Base-by-base conservation (phyloP, 2,888 invertebrate genomes). In the Clostera curtula region DNA sequence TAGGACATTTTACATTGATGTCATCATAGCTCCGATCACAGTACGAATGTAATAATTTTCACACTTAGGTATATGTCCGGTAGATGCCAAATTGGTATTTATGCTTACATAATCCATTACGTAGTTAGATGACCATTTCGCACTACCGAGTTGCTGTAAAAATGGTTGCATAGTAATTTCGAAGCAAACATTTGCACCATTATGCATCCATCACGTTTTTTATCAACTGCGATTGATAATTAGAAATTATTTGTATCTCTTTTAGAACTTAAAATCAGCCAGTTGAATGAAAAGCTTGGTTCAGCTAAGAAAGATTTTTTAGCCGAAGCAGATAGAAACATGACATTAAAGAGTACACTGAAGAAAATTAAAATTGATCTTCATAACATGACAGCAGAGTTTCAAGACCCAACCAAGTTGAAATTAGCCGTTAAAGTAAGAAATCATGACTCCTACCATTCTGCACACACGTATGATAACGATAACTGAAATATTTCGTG, bases 361-460 rank as follows among this genome's bases (percentile, higher is more conserved):
- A 89, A 90, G 45, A 88, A 88, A 51, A 92, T 97, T 38, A 90
- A 93, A 63, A 89, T 90, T 24, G 96, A 96, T 51, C 85, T 97
- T 25, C 91, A 92, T 52, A 87, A 91, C 38, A 90, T 93, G 57
- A 91, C 93, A 4, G 89, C 89, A 0, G 87, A 90, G 38, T 88
- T 95, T 20, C 93, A 93, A 59, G 90, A 95, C 45, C 90, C 93
- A 0, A 87, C 65, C 60, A 89, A 85, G 53, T 55, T 88, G 24
- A 87, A 86, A 48, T 66, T 75, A 24, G 80, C 79, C 28, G 84
- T 88, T 1, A 87, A 84, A 67, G 88, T 87, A 49, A 61, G 62
- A 33, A 69, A 27, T 31, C n/a, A n/a, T n/a, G n/a, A n/a, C n/a
- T n/a, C n/a, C n/a, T n/a, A n/a, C n/a, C n/a, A n/a, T n/a, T n/a